Percentiles rank a stretch among this genome's conserved stretches.
Conservation (phyloP, 2,797 vertebrate genomes). For the Amphiprion clarkii region DNA sequence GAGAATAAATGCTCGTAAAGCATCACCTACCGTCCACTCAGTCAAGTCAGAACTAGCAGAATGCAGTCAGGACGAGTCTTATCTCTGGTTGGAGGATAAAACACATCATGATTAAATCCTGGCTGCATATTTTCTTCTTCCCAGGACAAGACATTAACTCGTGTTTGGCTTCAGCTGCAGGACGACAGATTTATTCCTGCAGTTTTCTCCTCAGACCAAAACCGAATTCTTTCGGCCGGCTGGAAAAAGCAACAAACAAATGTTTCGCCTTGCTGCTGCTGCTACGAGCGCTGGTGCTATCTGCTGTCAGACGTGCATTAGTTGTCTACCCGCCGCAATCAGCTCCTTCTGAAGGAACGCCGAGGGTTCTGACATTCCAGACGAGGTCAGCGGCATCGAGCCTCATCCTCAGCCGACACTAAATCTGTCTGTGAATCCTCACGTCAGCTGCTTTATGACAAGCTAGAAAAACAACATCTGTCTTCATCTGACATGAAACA, state of each 20-base stretch:
- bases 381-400: conserved; percentile 35
- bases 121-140: conserved; percentile 46
- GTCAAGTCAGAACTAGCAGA: conserved; percentile 55
- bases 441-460: conserved; percentile 73
- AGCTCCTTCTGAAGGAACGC: conserved; percentile 16
- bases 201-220: conserved; percentile 42
- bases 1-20: conserved; percentile 25
- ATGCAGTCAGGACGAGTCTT: conserved; percentile 43
- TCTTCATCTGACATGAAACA: conserved; percentile 73
- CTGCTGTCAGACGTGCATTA: conserved; percentile 30
- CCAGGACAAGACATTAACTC: conserved; percentile 47
- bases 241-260: conserved; percentile 50
- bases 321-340: conserved; percentile 41
- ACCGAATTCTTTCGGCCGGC: conserved; percentile 24
- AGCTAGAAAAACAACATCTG: conserved; percentile 76
- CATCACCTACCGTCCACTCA: conserved; percentile 24
- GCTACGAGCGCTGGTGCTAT: conserved; percentile 26
- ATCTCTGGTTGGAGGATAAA: conserved; percentile 49
- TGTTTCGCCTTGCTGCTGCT: conserved; percentile 14
- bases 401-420: conserved; percentile 34
- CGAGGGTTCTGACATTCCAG: conserved; percentile 34
- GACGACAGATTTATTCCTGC: conserved; percentile 42
- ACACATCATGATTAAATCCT: conserved; percentile 53
- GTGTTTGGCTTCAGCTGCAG: conserved; percentile 38
- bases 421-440: conserved; percentile 68